Base-by-base conservation (phyloP, 2,888 invertebrate genomes). In the Drosophila tripunctata region DNA sequence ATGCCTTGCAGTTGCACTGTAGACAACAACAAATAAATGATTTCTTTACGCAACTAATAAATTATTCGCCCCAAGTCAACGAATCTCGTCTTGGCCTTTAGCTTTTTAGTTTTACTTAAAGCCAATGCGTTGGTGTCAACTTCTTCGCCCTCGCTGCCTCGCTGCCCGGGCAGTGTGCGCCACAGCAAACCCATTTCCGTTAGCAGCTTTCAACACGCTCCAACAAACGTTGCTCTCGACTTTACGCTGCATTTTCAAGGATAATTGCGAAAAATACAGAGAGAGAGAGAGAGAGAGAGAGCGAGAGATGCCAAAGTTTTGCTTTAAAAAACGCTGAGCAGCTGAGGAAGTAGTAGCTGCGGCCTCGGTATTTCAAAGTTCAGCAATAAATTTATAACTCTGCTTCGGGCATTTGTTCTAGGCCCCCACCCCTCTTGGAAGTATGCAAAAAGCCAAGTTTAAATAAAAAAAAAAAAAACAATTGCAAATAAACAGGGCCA, bases 331-430 rank as follows among this genome's bases (percentile, higher is more conserved):
- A 60, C 67, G 74, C 43, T 50, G 38, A 27, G 38, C 41, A 36
- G 45, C 51, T 44, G 66, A 57, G 55, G 70, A 60, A 63, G 57
- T 45, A 63, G 57, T 45, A 22, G 62, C 57, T 67, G 75, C 58
- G 71, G 74, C 81, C 74, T 70, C 67, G 81, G 83, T 80, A 84
- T 82, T 84, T 78, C 78, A 78, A 82, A 84, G 82, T 83, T 84
- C 67, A 67, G 80, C 78, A 80, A 82, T 84, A 83, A 83, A 83
- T 83, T 83, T 75, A 77, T 80, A 72, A 60, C 78, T 45, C 55
- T 50, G 71, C 78, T 67, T 45, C 48, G 67, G 57, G 75, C 78
- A 69, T 58, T 69, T 58, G 52, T 52, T 71, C 52, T 66, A 45
- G 33, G 44, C 47, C 24, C 36, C n/a, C 19, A 1, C 36, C 12